Evolutionary conservation across 2,888 invertebrate species (phyloP), one percentile per base, ranked within the genome.

Genomic region (Corbicula japonica): DNA sequence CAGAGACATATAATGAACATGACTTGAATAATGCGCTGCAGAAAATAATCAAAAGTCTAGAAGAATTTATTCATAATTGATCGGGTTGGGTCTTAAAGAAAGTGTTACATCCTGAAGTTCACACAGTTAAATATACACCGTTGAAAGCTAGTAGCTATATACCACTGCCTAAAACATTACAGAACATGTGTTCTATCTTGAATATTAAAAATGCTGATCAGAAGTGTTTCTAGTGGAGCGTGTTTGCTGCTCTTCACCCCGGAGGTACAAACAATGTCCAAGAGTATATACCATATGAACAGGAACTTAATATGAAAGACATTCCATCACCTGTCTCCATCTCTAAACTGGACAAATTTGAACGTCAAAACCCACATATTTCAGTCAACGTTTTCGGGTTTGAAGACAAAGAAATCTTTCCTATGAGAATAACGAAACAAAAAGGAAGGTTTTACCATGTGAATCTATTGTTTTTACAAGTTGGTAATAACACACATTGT

Each of bases 151-250:
- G n/a, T n/a, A n/a, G n/a, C n/a, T n/a, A n/a, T n/a, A n/a, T n/a
- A n/a, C 62, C 66, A 21, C 68, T 75, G 23, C 72, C 78, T 23
- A 28, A 38, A 15, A 75, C 46, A 30, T 48, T 74, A 30, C 41
- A 62, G 34, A 72, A 71, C 12, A 60, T 68, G 34, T 61, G 72
- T n/a, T 50, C 76, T 1, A 68, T 80, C 6, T 48, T 84, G 4
- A 78, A 80, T 69, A 76, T 80, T 23, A 52, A 72, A 60, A 73
- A 80, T 68, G n/a, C 32, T 21, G 75, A 80, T 38, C 69, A 83
- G 12, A 83, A 63, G 52, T 63, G 74, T 35, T 77, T 80, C 48
- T 12, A 68, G 10, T 80, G 75, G 74, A 54, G 63, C 34, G 61
- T 80, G 0, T n/a, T 80, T 8, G 72, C 68, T 23, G 35, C 46